Evolutionary conservation across 30 jellyfish, hydroid and myxozoan genomes (phyloP).

Genomic region (Calvadosia cruxmelitensis): DNA sequence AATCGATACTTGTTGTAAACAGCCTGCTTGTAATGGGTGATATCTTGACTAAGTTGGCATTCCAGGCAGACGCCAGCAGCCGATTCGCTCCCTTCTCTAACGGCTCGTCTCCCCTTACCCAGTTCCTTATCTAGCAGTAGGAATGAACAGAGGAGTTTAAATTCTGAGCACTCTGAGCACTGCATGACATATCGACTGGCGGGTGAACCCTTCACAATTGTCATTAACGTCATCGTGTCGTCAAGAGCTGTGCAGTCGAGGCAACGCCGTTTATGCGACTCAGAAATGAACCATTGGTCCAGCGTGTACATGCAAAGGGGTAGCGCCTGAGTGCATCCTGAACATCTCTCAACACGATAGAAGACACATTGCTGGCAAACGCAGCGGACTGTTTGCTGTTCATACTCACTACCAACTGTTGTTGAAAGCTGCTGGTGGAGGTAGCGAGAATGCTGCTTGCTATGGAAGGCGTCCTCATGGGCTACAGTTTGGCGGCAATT

Average conservation of each 20-base stretch:
- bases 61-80: slow-evolving; percentile 49
- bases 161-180: slow-evolving; percentile 57
- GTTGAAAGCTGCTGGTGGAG: neutral
- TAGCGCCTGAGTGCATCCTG: slow-evolving; percentile 50
- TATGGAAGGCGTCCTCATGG: slow-evolving; percentile 45
- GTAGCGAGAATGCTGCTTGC: slow-evolving; percentile 28
- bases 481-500: slow-evolving; percentile 77
- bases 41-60: slow-evolving; percentile 55
- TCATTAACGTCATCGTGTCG: slow-evolving; percentile 25
- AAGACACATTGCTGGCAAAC: slow-evolving; percentile 87
- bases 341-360: slow-evolving; percentile 66
- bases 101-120: slow-evolving; percentile 51
- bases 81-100: slow-evolving; percentile 47
- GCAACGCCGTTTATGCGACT: slow-evolving; percentile 49
- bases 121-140: slow-evolving; percentile 45
- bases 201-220: slow-evolving; percentile 35
- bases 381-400: slow-evolving; percentile 11
- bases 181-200: slow-evolving; percentile 74
- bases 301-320: slow-evolving; percentile 91
- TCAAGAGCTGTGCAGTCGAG: slow-evolving; percentile 80
- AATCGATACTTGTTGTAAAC: slow-evolving; percentile 42
- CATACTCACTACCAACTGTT: neutral
- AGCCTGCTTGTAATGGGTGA: slow-evolving; percentile 37
- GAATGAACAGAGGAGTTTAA: slow-evolving; percentile 72
- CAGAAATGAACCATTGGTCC: slow-evolving; percentile 70